Evolutionary conservation across 2,113 vertebrate genomes (phyloP).

Genomic region (Theropithecus gelada): DNA sequence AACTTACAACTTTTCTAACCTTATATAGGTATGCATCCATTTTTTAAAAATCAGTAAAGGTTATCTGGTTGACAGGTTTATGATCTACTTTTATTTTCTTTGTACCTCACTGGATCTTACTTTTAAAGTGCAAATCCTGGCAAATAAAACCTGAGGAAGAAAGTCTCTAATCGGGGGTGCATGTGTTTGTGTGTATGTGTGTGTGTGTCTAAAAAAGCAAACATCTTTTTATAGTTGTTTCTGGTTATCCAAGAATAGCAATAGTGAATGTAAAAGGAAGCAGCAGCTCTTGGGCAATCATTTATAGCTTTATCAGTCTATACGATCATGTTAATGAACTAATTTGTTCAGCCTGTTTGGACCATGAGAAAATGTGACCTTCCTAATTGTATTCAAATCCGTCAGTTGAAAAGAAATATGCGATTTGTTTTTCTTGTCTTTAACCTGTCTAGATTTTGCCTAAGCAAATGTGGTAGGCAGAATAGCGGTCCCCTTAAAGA

Average conservation of each 20-base stretch:
- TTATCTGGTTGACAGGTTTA: neutral
- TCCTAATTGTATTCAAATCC: neutral
- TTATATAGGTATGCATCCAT: neutral
- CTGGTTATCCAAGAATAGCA: neutral
- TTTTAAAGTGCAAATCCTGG: neutral
- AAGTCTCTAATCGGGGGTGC: neutral
- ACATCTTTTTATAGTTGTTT: neutral
- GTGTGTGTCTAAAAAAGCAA: neutral
- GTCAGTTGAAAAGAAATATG: neutral
- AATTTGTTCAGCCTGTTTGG: conserved; percentile 13
- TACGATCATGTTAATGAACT: neutral
- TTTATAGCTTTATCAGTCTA: neutral
- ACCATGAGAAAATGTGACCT: neutral
- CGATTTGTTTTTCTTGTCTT: neutral
- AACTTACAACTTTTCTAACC: neutral
- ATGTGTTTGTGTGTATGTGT: neutral
- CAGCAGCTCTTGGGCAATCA: neutral
- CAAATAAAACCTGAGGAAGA: neutral
- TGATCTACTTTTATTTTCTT: neutral
- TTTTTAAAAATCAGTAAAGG: no score
- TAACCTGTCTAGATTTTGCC: neutral
- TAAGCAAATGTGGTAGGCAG: neutral
- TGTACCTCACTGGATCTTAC: neutral
- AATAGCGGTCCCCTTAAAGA: neutral
- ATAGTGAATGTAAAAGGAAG: neutral